These are phyloP conservation scores for Dinocampus coccinellae DNA, from an alignment of 2,888 invertebrate species.

Conservation along the genomic window DNA sequence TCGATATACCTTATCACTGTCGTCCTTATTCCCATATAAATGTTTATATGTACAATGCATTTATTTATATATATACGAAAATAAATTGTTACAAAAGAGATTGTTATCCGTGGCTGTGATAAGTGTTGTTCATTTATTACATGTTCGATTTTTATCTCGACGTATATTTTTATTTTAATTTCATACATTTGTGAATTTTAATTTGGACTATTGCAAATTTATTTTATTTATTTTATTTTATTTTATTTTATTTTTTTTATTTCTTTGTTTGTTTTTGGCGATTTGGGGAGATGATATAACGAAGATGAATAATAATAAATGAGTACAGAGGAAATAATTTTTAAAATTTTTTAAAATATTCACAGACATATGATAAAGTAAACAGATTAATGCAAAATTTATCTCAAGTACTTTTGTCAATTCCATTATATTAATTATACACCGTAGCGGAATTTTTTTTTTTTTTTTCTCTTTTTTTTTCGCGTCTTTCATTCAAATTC, in stretches of 20 bases:
- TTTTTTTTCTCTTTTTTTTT: not conserved
- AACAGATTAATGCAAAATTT: not conserved
- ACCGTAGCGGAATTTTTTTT: not conserved
- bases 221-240: not conserved
- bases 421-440: not conserved
- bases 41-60: not conserved
- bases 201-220: not conserved
- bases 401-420: not conserved
- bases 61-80: constrained; percentile 19
- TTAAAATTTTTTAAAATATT: too few relatives aligned
- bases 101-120: constrained; percentile 34
- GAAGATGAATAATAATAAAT: too few relatives aligned
- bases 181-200: constrained; percentile 7
- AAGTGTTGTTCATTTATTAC: constrained; percentile 35
- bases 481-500: too few relatives aligned
- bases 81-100: constrained; percentile 28
- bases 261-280: too few relatives aligned
- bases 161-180: constrained; percentile 6
- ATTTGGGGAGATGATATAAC: too few relatives aligned
- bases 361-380: not conserved
- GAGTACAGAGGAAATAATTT: too few relatives aligned
- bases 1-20: constrained; percentile 34
- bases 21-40: constrained; percentile 16
- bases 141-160: constrained; percentile 24
- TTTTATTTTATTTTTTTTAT: too few relatives aligned